Evolutionary conservation across 1,140 invertebrate species (phyloP).

Genomic region (Hetaerina americana): DNA sequence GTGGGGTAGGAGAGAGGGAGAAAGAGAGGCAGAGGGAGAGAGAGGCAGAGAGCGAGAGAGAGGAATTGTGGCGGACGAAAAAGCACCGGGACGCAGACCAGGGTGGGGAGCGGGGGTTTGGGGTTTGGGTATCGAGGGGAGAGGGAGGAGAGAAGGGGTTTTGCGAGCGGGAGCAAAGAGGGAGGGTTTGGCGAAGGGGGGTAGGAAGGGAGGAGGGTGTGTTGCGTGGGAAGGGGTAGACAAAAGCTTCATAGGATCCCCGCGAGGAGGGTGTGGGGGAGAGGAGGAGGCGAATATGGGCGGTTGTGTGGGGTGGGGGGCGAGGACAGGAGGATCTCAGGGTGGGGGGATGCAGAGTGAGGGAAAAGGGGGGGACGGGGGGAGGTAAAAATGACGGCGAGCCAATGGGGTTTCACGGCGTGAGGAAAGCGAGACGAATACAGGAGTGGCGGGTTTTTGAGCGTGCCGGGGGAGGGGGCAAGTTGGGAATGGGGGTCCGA

Average conservation of each 20-base stretch:
- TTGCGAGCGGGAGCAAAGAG: not conserved
- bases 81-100: too few relatives aligned
- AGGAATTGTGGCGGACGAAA: too few relatives aligned
- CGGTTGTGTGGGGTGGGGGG: too few relatives aligned
- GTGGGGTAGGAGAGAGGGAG: too few relatives aligned
- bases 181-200: not conserved
- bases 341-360: not conserved
- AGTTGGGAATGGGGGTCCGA: too few relatives aligned
- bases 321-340: not conserved
- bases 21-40: not conserved
- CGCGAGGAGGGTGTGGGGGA: too few relatives aligned
- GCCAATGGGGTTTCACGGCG: not conserved
- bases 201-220: not conserved
- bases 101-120: too few relatives aligned
- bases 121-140: too few relatives aligned
- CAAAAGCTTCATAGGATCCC: too few relatives aligned
- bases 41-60: not conserved
- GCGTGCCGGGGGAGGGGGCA: too few relatives aligned
- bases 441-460: not conserved
- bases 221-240: not conserved
- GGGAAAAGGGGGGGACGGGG: not conserved
- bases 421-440: conserved; percentile 1
- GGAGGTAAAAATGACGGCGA: not conserved
- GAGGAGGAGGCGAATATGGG: too few relatives aligned
- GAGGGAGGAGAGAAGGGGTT: not conserved